Conservation (phyloP, 92 coral and sea anemone species). For the Paramuricea clavata region DNA sequence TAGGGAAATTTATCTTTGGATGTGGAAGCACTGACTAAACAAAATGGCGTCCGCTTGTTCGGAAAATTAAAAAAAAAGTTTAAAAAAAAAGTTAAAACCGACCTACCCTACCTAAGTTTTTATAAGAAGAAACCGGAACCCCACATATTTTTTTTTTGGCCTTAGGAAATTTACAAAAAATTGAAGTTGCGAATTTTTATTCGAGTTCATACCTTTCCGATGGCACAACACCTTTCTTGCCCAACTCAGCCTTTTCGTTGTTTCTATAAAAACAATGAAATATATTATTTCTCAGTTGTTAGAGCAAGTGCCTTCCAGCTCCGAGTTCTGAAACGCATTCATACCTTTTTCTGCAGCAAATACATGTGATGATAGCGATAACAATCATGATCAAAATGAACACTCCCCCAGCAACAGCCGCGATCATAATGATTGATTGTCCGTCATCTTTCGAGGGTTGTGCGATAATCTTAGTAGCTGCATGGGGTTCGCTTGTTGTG, state of each 20-base stretch:
- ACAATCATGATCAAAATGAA: background rate
- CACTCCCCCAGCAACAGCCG: slow-evolving; percentile 21
- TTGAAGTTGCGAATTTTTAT: background rate
- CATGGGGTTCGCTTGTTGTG: background rate
- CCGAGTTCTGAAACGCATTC: background rate
- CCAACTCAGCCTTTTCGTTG: slow-evolving; percentile 5
- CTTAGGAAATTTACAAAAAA: too few relatives aligned
- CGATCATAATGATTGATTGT: background rate
- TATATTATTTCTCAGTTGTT: background rate
- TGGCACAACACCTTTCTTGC: slow-evolving; percentile 23
- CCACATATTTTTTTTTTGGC: too few relatives aligned
- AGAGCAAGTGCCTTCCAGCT: background rate
- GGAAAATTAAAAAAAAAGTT: too few relatives aligned
- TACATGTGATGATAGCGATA: slow-evolving; percentile 18
- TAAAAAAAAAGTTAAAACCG: too few relatives aligned
- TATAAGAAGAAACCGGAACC: too few relatives aligned
- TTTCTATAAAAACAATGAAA: background rate
- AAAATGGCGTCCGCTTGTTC: too few relatives aligned
- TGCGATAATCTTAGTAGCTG: background rate
- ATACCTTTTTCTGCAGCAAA: slow-evolving; percentile 29
- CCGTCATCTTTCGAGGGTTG: background rate
- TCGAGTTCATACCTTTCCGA: slow-evolving; percentile 17
- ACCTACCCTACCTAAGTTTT: too few relatives aligned
- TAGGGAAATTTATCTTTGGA: too few relatives aligned
- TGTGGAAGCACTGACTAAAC: too few relatives aligned